Conservation (phyloP, 2,888 invertebrate genomes). For the Leptura quadrifasciata region DNA sequence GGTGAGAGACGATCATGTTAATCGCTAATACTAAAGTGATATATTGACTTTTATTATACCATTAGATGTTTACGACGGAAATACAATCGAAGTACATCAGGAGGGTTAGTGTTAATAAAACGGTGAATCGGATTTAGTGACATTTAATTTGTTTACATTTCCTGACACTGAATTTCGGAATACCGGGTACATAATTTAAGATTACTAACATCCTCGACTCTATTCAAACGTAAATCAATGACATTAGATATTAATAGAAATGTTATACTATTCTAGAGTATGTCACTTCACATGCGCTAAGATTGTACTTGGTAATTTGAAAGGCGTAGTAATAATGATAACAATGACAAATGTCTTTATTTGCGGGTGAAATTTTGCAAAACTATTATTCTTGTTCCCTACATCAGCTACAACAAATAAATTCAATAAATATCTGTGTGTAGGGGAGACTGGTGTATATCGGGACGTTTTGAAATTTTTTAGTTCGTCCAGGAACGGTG, state of each 20-base stretch:
- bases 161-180: neutral
- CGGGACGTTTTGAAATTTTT: too few species aligned
- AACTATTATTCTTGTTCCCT: too few species aligned
- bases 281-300: neutral
- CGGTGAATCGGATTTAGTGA: constrained; percentile 52
- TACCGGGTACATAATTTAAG: neutral
- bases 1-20: constrained; percentile 49
- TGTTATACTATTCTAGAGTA: neutral
- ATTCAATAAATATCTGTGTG: too few species aligned
- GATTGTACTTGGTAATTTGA: neutral
- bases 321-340: too few species aligned
- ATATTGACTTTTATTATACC: constrained; percentile 64
- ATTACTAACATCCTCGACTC: neutral
- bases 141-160: constrained; percentile 51
- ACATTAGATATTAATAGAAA: neutral
- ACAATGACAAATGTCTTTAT: too few species aligned
- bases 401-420: too few species aligned
- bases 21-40: constrained; percentile 59
- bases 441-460: too few species aligned
- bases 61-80: constrained; percentile 58
- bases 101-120: constrained; percentile 54
- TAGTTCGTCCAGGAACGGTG: too few species aligned
- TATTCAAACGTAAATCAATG: neutral
- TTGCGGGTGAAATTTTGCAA: too few species aligned
- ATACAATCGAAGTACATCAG: constrained; percentile 44